Base-by-base conservation (phyloP, 2,113 vertebrate genomes). In the Henicopernis longicauda region DNA sequence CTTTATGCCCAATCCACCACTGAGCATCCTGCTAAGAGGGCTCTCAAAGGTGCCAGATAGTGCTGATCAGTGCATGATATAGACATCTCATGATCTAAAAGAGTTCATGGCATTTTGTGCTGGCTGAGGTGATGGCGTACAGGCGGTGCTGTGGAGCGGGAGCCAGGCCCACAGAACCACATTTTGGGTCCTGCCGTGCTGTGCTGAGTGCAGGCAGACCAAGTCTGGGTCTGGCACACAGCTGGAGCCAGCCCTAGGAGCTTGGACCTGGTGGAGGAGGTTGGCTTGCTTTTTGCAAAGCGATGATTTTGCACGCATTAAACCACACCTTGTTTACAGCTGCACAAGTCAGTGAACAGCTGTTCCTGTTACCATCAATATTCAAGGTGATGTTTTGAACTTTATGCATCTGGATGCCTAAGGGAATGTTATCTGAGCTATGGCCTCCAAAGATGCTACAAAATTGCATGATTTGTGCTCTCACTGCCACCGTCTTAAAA, bases 131-230 rank as follows among this genome's bases (percentile, higher is more conserved):
- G 0, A 45, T 6, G 13, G 20, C 38, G 38, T 10, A 34, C 18
- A 55, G n/a, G 4, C 1, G 2, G 3, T 15, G 45, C 15, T 65
- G 40, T 10, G 27, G 15, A 73, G 20, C 19, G 14, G 52, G 16
- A 83, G 2, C 20, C 26, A 71, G 58, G 27, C 32, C 8, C 40
- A 40, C 0, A 0, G 16, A 63, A 11, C 2, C 16, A 31, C 9
- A 5, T n/a, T 94, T 78, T 69, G 25, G 21, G 3, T 61, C 7
- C 38, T n/a, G 13, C n/a, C 12, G 27, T 3, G 16, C 7, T 16
- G 32, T 3, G 7, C 27, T 20, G 16, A 40, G n/a, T 2, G 9
- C 5, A 2, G n/a, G 14, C 44, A 79, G 54, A 38, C 13, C 0
- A 0, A 31, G 8, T 5, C 19, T 47, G 38, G 12, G 42, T 25